Evolutionary conservation across 2,113 vertebrate genomes (phyloP), one percentile per base, ranked within the genome.

Genomic region (Ascaphus truei): DNA sequence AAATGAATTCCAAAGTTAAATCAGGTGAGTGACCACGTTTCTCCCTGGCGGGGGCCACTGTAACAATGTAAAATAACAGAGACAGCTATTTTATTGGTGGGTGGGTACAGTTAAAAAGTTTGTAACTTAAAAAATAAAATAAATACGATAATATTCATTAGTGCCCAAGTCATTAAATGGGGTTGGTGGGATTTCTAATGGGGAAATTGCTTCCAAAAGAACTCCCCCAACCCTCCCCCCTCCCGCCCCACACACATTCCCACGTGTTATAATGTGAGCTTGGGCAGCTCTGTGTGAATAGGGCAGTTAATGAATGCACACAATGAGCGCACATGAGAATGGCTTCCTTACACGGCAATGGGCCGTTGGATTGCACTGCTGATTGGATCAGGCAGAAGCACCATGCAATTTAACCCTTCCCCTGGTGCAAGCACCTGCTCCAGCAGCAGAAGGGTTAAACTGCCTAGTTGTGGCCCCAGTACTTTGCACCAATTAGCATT

Each of bases 401-500:
- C 81, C 80, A 82, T 83, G 74, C 83, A 84, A 92, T 82, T 88
- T 86, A 84, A 86, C 67, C 67, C 57, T 52, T 71, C 16, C 16
- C 16, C 12, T 4, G 56, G 43, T 13, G 12, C 36, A 61, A 71
- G 79, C 68, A 85, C 78, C 72, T 67, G 76, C 79, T 83, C 71
- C 23, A 22, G 62, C 45, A 50, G 10, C 2, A 8, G 10, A 31
- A 37, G 43, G 45, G 67, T 71, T 71, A 71, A 71, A 36, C n/a
- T 27, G 56, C n/a, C 30, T 61, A 56, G 31, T 39, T 30, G 41
- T 51, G 56, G 67, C 39, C 62, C n/a, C 34, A 51, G 45, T 69
- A 87, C 91, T 88, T 92, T 91, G 90, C 88, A 20, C 94, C 93
- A 94, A 94, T 96, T 95, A 96, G 88, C 85, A 89, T 90, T 89